Evolutionary conservation across 2,888 invertebrate species (phyloP), one percentile per base, ranked within the genome.

Genomic region (Beris morrisii): DNA sequence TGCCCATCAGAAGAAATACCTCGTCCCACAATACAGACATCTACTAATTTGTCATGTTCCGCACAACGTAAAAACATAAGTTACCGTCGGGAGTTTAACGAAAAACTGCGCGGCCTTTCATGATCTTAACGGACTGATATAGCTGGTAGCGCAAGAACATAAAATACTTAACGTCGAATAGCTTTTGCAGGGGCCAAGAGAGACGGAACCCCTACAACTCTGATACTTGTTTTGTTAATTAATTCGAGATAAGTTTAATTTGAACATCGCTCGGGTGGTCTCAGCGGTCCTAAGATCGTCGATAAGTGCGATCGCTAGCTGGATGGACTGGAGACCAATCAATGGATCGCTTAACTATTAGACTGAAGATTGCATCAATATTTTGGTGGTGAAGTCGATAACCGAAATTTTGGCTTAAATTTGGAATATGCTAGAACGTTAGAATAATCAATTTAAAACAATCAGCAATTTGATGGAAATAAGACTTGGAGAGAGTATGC

Each of bases 241-340:
- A 68, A 68, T 65, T 68, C 65, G 58, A 65, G 59, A 68, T 56
- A 52, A 56, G 58, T 65, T 57, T 57, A 55, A 64, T 64, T 55
- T 58, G 31, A 44, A 55, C 67, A 59, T 59, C 67, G 38, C 50
- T 54, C 64, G 54, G 68, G 68, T 68, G 68, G 68, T 68, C 68
- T 38, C 38, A 38, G 38, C 38, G 38, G 9, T 38, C 38, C 38
- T 7, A 38, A 38, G 38, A 38, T 38, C 38, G 38, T 9, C 38
- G 38, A 38, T 38, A 38, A 38, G 9, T 22, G 22, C 38, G 38
- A 38, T 38, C 38, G 38, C 9, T 38, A 38, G 38, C 9, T 38
- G 9, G 38, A 22, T 22, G 22, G 3, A 3, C 22, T 22, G 22
- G 22, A 1, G 22, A 22, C 22, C 22, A 22, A 22, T 22, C 22